Evolutionary conservation across 64 coral and sea anemone genomes (phyloP).

Genomic region (Pocillopora verrucosa): DNA sequence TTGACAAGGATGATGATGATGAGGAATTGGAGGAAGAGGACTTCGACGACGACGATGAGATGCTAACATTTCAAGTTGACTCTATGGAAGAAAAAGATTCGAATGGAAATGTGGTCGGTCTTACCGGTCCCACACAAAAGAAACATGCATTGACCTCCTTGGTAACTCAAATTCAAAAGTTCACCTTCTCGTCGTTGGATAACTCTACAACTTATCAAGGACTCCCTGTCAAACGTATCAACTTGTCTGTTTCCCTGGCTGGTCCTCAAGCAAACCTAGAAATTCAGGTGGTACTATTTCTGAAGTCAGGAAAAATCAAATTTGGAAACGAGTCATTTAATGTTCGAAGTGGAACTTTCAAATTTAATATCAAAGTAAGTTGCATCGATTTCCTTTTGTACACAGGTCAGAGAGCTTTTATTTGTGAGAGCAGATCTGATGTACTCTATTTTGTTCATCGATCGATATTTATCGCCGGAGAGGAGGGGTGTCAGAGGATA

Average conservation of each 20-base stretch:
- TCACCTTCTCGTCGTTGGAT: not conserved
- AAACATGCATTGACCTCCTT: not conserved
- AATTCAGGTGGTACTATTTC: conserved; percentile 1
- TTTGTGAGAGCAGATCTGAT: too few species aligned
- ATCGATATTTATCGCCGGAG: too few species aligned
- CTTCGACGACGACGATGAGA: not conserved
- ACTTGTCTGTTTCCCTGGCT: not conserved
- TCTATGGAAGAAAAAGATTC: not conserved
- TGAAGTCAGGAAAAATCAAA: not conserved
- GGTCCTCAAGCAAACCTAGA: not conserved
- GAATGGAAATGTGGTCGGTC: not conserved
- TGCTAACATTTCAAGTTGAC: conserved; percentile 3
- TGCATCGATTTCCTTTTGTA: not conserved
- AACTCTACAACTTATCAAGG: conserved; percentile 16
- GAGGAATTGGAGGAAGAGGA: not conserved
- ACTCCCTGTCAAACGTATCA: not conserved
- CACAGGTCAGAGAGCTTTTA: too few species aligned
- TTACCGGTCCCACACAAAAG: not conserved
- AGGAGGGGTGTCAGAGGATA: too few species aligned
- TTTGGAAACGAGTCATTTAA: conserved; percentile 14
- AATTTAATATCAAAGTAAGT: conserved; percentile 12
- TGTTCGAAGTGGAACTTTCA: not conserved
- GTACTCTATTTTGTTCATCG: too few species aligned
- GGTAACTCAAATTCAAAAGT: not conserved
- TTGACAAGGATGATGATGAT: not conserved